Evolutionary conservation across 2,888 invertebrate species (phyloP).

Genomic region (Hirtodrosophila alboralis): DNA sequence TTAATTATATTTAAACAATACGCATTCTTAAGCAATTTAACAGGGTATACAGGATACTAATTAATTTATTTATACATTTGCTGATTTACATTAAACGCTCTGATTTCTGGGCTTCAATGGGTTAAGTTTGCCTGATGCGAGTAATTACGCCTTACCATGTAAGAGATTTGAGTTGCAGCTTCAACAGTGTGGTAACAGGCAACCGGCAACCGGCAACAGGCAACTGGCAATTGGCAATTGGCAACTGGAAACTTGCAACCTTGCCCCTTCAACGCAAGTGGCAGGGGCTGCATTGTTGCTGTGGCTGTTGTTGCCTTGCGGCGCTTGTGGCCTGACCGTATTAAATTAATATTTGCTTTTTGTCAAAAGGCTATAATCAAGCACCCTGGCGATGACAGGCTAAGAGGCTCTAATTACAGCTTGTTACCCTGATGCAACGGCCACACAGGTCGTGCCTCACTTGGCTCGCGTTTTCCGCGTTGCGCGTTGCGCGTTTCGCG

Average conservation of each 20-base stretch:
- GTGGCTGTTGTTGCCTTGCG: constrained; percentile 50
- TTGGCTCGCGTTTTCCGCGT: constrained; percentile 44
- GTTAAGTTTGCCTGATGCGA: background rate
- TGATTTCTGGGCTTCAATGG: constrained; percentile 7
- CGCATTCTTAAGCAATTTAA: too few relatives aligned
- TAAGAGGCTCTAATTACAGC: constrained; percentile 84
- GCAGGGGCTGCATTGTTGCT: background rate
- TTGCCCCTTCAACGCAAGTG: too few relatives aligned
- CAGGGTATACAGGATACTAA: too few relatives aligned
- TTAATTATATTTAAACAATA: too few relatives aligned
- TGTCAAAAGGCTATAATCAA: constrained; percentile 83
- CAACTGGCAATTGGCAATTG: too few relatives aligned
- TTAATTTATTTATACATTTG: too few relatives aligned
- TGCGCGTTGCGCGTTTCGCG: constrained; percentile 26
- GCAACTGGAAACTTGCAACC: background rate
- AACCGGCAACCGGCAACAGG: background rate
- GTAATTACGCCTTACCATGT: constrained; percentile 39
- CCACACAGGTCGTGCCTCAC: constrained; percentile 78
- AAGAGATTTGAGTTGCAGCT: constrained; percentile 22
- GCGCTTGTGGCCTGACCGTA: constrained; percentile 68
- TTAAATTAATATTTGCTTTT: constrained; percentile 84
- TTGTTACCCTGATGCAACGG: constrained; percentile 80
- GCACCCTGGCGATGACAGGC: constrained; percentile 84
- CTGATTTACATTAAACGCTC: constrained; percentile 4
- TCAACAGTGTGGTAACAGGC: constrained; percentile 8